Percentiles rank a stretch among this genome's conserved stretches.
These are phyloP conservation scores for Kryptolebias ocellatus DNA, from an alignment of 2,797 vertebrate species.

Conservation along the genomic window DNA sequence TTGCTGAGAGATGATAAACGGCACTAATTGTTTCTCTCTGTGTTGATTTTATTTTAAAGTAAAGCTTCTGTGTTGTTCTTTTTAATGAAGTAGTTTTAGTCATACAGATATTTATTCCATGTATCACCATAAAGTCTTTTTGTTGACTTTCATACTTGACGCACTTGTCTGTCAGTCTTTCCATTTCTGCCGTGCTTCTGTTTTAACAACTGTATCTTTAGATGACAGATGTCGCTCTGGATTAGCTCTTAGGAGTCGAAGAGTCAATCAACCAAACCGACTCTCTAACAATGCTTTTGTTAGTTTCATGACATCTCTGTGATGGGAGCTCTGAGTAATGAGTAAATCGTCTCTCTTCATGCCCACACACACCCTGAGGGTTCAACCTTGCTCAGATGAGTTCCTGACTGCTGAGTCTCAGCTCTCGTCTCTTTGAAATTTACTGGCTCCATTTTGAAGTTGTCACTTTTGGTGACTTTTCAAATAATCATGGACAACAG, in stretches of 20 bases:
- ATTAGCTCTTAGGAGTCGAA: constrained; percentile 36
- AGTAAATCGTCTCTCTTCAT: constrained; percentile 18
- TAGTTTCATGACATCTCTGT: constrained; percentile 30
- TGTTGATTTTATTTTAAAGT: no score
- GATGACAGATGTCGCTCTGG: constrained; percentile 55
- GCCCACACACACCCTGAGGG: constrained; percentile 32
- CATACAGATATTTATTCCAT: no score
- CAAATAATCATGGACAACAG: constrained; percentile 44
- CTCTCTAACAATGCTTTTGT: constrained; percentile 39
- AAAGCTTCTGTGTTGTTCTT: no score
- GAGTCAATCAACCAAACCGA: constrained; percentile 43
- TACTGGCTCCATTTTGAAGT: constrained; percentile 36
- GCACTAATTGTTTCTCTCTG: no score
- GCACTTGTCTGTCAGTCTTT: constrained; percentile 15
- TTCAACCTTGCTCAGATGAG: constrained; percentile 24
- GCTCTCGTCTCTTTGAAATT: constrained; percentile 40
- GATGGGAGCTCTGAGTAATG: constrained; percentile 38
- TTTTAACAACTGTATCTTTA: constrained; percentile 59
- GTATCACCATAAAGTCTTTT: background rate
- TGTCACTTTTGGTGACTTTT: constrained; percentile 29
- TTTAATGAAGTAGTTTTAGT: no score
- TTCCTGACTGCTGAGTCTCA: constrained; percentile 43
- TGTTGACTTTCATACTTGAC: constrained; percentile 28
- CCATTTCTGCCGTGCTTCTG: constrained; percentile 19
- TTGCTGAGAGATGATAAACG: no score